Evolutionary conservation across 2,888 invertebrate species (phyloP).

Genomic region (Plebejus argus): DNA sequence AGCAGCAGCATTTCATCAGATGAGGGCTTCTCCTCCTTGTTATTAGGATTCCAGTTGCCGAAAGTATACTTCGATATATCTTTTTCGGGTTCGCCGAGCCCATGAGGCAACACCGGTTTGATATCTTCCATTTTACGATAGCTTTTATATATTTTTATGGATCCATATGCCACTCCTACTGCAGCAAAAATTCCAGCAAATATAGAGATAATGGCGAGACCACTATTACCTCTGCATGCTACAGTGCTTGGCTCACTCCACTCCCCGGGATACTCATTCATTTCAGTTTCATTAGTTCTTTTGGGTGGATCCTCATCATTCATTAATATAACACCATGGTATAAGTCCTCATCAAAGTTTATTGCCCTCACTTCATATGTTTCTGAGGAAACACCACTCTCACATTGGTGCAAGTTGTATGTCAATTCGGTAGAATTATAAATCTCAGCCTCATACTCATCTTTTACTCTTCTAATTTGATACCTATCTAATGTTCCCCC

Average conservation of each 20-base stretch:
- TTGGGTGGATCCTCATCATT: slow-evolving; percentile 51
- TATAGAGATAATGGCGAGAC: slow-evolving; percentile 60
- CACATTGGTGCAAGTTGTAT: slow-evolving; percentile 56
- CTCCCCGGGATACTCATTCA: slow-evolving; percentile 56
- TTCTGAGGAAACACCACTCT: slow-evolving; percentile 58
- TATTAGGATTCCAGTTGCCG: slow-evolving; percentile 65
- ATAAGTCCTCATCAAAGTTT: slow-evolving; percentile 61
- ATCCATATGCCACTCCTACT: slow-evolving; percentile 58
- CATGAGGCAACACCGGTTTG: slow-evolving; percentile 84
- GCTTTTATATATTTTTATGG: slow-evolving; percentile 79
- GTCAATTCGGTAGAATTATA: slow-evolving; percentile 58
- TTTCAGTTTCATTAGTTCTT: slow-evolving; percentile 42
- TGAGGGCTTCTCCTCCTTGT: slow-evolving; percentile 70
- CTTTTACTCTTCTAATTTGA: slow-evolving; percentile 73
- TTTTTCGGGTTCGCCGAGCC: slow-evolving; percentile 77
- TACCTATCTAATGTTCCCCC: slow-evolving; percentile 81
- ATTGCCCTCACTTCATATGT: slow-evolving; percentile 69
- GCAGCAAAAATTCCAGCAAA: slow-evolving; percentile 59
- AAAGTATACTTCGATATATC: slow-evolving; percentile 68
- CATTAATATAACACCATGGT: slow-evolving; percentile 58
- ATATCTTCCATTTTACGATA: slow-evolving; percentile 85
- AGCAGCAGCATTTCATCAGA: slow-evolving; percentile 73
- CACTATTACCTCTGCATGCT: slow-evolving; percentile 59
- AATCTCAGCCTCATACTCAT: slow-evolving; percentile 51
- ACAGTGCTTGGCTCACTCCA: slow-evolving; percentile 66